Conservation (phyloP, 2,888 invertebrate species). For the Drosophila paramelanica region DNA sequence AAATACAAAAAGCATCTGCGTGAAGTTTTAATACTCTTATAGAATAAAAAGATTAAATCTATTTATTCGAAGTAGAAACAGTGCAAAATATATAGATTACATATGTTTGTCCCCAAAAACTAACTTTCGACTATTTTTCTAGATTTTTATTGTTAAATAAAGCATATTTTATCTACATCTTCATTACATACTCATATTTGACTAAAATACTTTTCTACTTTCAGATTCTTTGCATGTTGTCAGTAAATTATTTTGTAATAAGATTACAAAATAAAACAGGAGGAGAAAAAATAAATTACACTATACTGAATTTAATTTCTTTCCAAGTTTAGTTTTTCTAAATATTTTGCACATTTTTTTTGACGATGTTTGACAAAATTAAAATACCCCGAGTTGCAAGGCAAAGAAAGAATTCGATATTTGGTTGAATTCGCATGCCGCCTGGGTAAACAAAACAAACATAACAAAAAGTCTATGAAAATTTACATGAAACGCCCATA, state of each 20-base stretch:
- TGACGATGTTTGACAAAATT: background rate
- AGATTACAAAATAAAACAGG: no score
- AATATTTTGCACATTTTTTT: no score
- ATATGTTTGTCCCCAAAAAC: no score
- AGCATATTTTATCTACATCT: background rate
- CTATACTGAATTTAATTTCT: background rate
- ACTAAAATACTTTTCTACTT: no score
- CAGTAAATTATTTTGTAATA: no score
- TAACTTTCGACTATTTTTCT: background rate
- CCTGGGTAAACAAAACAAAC: conserved; percentile 27
- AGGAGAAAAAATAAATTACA: background rate
- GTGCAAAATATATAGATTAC: no score
- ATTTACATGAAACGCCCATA: conserved; percentile 74
- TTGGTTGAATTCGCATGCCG: conserved; percentile 32
- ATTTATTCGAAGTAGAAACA: no score
- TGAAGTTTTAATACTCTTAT: conserved; percentile 31
- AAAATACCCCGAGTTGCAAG: conserved; percentile 1
- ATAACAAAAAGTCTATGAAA: conserved; percentile 27
- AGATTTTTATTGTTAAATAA: background rate
- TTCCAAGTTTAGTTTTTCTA: no score
- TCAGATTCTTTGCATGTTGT: no score
- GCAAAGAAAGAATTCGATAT: conserved; percentile 27
- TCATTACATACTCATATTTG: no score
- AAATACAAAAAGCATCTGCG: background rate
- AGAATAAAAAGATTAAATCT: background rate